Base-by-base conservation (phyloP, 2,797 vertebrate species). In the Gobio occitaniae region DNA sequence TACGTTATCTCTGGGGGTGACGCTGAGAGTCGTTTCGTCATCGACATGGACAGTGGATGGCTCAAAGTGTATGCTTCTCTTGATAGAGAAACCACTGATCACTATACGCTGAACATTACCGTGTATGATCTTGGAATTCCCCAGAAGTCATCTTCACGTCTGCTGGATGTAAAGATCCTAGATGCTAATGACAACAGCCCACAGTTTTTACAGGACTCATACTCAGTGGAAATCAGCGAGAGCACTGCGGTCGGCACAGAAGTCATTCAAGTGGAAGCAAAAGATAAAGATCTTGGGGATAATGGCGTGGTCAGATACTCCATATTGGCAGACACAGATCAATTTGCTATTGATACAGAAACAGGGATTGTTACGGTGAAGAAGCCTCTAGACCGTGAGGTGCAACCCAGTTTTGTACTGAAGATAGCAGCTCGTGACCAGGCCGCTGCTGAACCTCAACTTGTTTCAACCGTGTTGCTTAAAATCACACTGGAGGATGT, bases 121-220 rank as follows among this genome's bases (percentile, higher is more conserved):
- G 97, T 96, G 7, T 99, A 96, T 78, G 98, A 99, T 92, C 97
- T 99, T 44, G 98, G 98, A 68, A 95, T 99, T 91, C 98, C 98
- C 7, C 98, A 99, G 90, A 99, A 97, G 91, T 98, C 97, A 17
- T 93, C 96, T 0, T 99, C 97, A 84, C 95, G 90, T n/a, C 95
- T 99, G 80, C 89, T 99, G 84, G 95, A 97, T 74, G 80, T 99
- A 84, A 95, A 92, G 77, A 92, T 99, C 78, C 89, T 97, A n/a
- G 98, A 99, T 84, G 95, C 96, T 84, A 99, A 99, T 56, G 98
- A 99, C 83, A 99, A 99, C 80, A 91, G 94, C n/a, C 98, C 98
- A 0, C 95, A 96, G 41, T 99, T 99, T 93, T 90, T 98, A 86
- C 96, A 98, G 88, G 95, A 97, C 41, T 94, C 93, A 0, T 99